Evolutionary conservation across 1,140 invertebrate genomes (phyloP), one percentile per base, ranked within the genome.

Genomic region (Halotydeus destructor): DNA sequence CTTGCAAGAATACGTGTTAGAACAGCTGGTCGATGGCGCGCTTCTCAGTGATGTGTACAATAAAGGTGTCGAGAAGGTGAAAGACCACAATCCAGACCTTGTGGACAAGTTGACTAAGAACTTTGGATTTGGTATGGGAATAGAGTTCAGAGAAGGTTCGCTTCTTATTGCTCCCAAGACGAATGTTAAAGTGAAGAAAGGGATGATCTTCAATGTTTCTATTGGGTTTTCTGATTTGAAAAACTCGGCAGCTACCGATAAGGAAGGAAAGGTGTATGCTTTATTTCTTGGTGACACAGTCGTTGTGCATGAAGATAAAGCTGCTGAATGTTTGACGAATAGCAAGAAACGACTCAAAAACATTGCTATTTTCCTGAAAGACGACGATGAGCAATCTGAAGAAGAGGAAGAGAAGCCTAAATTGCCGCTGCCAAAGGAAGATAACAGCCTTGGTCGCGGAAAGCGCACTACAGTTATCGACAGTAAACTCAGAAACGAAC

Each of bases 281-380:
- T 63, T 98, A 0, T 97, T 93, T 54, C 71, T 99, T 50, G 91
- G 89, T 14, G 93, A 99, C 62, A 98, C 91, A 16, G 85, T 96
- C 23, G 57, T 91, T 44, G 82, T 96, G 1, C 86, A 83, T 59
- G 78, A 85, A 61, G 74, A 72, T 31, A 64, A 70, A 33, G 75
- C 88, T 5, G 84, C 86, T 1, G 74, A 76, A 25, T 60, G 89
- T 18, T 67, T 97, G 38, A 97, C 93, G 5, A 73, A 74, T n/a
- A 77, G 76, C 0, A 96, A 94, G 53, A 71, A 69, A 49, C 86
- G 88, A 55, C 70, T 97, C 1, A 96, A 96, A 60, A 91, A 91
- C 54, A 76, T 97, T 52, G 82, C 83, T 14, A 93, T 98, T 51
- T 89, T 91, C 55, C 69, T 98, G 0, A 93, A 94, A 62, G 49